Base-by-base conservation (phyloP, 2,888 invertebrate species). In the Spilarctia lutea region DNA sequence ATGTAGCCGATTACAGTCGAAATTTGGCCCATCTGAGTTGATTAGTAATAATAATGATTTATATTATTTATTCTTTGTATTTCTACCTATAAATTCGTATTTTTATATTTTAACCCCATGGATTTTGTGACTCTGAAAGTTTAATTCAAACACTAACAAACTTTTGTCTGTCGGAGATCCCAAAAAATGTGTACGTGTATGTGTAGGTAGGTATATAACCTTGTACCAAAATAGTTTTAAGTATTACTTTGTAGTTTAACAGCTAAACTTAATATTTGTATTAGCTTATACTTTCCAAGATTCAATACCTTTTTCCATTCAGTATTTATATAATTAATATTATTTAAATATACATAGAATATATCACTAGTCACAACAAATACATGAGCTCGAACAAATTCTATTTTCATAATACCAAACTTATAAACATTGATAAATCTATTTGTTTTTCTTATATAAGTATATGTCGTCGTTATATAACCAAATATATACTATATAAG, bases 401-500 rank as follows among this genome's bases (percentile, higher is more conserved):
- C 80, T 82, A 85, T 83, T 81, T 82, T 80, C 81, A 83, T 79
- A 75, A 82, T 76, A 48, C 72, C 75, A 70, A 82, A 81, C 73
- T 80, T 81, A 81, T 81, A 81, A 86, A 83, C 80, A 84, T 72
- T 81, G 91, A 91, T 91, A 90, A 88, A 82, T 84, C 35, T 89
- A 85, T 90, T 90, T 92, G 86, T 90, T 87, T 91, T 86, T 75
- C 80, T 79, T 81, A 75, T 69, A 72, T 71, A 83, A 83, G 81
- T 56, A 10, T 84, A 82, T 84, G 86, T 83, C 80, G 72, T 80
- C 76, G 83, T 72, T 45, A 66, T 30, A 35, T 27, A 56, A 67
- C 67, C 30, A 72, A 13, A 39, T n/a, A 63, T 60, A 33, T 39
- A 65, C 13, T 27, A 30, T 63, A 63, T 18, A 63, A 30, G 30